These are phyloP conservation scores for Macquaria ambigua DNA, from an alignment of 2,113 vertebrate genomes.

Conservation along the genomic window DNA sequence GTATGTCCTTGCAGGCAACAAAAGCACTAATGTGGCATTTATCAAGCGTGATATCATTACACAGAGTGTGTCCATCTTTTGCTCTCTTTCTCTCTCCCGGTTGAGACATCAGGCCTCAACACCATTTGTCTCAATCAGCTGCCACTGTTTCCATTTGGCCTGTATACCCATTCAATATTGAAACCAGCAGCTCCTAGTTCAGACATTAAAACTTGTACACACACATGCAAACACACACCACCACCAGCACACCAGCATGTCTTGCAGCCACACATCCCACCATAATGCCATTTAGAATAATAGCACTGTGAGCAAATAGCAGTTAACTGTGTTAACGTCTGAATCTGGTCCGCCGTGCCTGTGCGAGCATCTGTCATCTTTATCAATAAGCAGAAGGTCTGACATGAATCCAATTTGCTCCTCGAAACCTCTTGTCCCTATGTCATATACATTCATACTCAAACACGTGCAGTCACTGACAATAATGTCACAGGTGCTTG, in stretches of 20 bases:
- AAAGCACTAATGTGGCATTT: conserved; percentile 71
- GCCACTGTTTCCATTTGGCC: conserved; percentile 73
- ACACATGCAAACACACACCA: conserved; percentile 35
- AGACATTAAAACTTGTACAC: conserved; percentile 65
- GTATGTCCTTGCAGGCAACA: conserved; percentile 46
- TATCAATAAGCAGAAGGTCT: conserved; percentile 78
- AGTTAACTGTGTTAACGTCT: conserved; percentile 82
- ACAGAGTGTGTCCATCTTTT: conserved; percentile 66
- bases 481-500: conserved; percentile 77
- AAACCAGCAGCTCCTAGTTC: conserved; percentile 67
- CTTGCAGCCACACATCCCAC: conserved; percentile 68
- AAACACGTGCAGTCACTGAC: conserved; percentile 52
- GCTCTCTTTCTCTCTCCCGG: conserved; percentile 50
- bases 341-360: conserved; percentile 72
- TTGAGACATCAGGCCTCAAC: conserved; percentile 65
- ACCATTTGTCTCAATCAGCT: conserved; percentile 80
- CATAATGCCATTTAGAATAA: conserved; percentile 84
- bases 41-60: conserved; percentile 73
- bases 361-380: conserved; percentile 81
- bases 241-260: conserved; percentile 47
- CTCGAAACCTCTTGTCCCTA: conserved; percentile 65
- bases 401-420: conserved; percentile 79
- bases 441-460: conserved; percentile 64
- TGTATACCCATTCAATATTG: conserved; percentile 72
- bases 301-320: conserved; percentile 82